These are phyloP conservation scores for Odontesthes bonariensis DNA, from an alignment of 2,113 vertebrate genomes.

Conservation along the genomic window DNA sequence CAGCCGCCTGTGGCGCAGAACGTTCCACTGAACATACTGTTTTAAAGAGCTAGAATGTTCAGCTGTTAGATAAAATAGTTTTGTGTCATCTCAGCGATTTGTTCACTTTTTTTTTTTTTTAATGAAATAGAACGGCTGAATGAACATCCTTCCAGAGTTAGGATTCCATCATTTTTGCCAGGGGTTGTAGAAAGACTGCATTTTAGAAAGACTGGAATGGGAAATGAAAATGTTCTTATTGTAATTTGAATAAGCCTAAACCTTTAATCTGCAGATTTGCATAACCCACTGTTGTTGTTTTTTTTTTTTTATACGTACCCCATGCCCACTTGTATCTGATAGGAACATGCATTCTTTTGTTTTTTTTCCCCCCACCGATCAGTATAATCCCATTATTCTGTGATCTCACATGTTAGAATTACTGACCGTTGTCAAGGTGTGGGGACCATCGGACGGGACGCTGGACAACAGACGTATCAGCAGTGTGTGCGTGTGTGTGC, in stretches of 20 bases:
- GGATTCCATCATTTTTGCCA: no score
- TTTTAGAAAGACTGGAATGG: background rate
- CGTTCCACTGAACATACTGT: no score
- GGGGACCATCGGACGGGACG: slow-evolving; percentile 35
- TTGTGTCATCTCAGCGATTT: no score
- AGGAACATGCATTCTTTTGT: slow-evolving; percentile 1
- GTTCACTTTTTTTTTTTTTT: no score
- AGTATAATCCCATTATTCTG: slow-evolving; percentile 49
- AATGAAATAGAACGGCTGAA: no score
- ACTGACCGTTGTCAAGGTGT: slow-evolving; percentile 70
- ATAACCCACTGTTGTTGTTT: slow-evolving; percentile 20
- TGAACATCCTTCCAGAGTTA: no score
- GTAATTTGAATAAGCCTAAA: slow-evolving; percentile 9
- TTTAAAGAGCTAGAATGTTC: no score
- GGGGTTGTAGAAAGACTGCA: background rate
- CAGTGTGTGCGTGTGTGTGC: slow-evolving; percentile 22
- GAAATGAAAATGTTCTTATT: background rate
- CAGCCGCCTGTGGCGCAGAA: no score
- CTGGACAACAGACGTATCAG: slow-evolving; percentile 19
- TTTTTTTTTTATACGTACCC: background rate
- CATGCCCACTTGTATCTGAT: slow-evolving; percentile 10
- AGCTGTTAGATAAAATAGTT: no score
- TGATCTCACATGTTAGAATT: slow-evolving; percentile 50
- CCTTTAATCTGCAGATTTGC: slow-evolving; percentile 12
- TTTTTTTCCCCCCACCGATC: slow-evolving; percentile 31